Evolutionary conservation across 2,797 vertebrate genomes (phyloP).

Genomic region (Tiaroga cobitis): DNA sequence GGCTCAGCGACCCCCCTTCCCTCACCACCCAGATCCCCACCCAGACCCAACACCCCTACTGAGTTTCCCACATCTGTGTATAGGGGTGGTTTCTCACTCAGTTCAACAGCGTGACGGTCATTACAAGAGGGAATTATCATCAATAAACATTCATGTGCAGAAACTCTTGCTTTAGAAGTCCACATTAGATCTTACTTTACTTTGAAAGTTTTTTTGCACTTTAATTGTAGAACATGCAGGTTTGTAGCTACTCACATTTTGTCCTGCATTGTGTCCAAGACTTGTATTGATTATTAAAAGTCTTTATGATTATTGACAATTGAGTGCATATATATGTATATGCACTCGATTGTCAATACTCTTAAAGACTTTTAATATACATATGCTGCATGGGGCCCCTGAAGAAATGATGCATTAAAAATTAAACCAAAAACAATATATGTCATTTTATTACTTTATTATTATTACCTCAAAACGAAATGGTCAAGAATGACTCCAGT

Average conservation of each 20-base stretch:
- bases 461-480: conserved; percentile 3
- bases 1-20: conserved; percentile 74
- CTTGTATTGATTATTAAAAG: neutral
- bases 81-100: conserved; percentile 78
- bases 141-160: conserved; percentile 19
- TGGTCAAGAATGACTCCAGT: conserved; percentile 23
- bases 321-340: neutral
- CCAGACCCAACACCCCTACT: conserved; percentile 74
- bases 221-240: neutral
- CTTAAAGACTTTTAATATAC: too few relatives aligned
- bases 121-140: conserved; percentile 48
- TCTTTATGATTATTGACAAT: neutral
- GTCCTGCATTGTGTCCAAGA: neutral
- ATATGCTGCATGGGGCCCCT: neutral
- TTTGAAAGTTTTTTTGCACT: neutral
- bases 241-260: neutral
- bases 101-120: conserved; percentile 29
- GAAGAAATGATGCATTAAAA: neutral
- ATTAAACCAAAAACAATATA: neutral
- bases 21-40: conserved; percentile 65
- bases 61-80: conserved; percentile 84
- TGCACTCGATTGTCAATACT: too few relatives aligned
- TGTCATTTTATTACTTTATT: neutral
- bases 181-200: neutral
- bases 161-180: neutral